A percentile compares a stretch with the other conserved stretches of the same genome.
These are phyloP conservation scores for Drosophila mayri DNA, from an alignment of 1,140 invertebrate species.

Conservation along the genomic window DNA sequence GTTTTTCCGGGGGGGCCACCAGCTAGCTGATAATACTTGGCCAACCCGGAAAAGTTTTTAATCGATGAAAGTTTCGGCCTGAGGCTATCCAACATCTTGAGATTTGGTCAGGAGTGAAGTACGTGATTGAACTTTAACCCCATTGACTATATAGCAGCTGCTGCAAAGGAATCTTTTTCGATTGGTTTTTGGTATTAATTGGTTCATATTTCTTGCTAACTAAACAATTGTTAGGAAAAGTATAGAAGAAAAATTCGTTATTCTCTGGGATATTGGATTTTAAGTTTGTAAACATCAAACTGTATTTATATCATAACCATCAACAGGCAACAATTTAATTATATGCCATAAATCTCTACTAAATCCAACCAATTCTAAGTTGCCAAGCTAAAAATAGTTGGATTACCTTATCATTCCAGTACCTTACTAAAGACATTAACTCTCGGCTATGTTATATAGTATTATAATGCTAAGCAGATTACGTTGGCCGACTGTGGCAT, in stretches of 20 bases:
- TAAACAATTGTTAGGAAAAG: not conserved
- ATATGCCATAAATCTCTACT: not conserved
- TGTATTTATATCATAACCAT: not conserved
- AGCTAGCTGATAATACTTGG: constrained; percentile 67
- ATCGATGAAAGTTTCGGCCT: constrained; percentile 71
- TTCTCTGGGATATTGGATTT: not conserved
- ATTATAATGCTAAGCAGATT: constrained; percentile 23
- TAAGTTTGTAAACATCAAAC: not conserved
- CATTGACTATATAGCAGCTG: constrained; percentile 62
- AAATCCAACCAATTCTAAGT: not conserved
- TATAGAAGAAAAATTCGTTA: not conserved
- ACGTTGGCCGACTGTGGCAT: constrained; percentile 1
- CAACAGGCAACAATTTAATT: not conserved
- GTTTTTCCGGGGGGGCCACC: constrained; percentile 14
- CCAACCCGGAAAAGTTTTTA: constrained; percentile 63
- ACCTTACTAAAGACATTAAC: constrained; percentile 3
- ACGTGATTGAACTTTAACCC: constrained; percentile 70
- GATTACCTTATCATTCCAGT: not conserved
- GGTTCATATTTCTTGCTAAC: not conserved
- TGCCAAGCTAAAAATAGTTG: constrained; percentile 5
- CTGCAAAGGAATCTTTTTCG: not conserved
- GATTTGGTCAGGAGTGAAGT: constrained; percentile 22
- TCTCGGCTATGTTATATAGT: not conserved
- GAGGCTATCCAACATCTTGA: constrained; percentile 9
- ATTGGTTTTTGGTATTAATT: constrained; percentile 29